phyloP scores from a whole-genome alignment of 2,888 invertebrate genomes.

The Camptogramma bilineatum region DNA sequence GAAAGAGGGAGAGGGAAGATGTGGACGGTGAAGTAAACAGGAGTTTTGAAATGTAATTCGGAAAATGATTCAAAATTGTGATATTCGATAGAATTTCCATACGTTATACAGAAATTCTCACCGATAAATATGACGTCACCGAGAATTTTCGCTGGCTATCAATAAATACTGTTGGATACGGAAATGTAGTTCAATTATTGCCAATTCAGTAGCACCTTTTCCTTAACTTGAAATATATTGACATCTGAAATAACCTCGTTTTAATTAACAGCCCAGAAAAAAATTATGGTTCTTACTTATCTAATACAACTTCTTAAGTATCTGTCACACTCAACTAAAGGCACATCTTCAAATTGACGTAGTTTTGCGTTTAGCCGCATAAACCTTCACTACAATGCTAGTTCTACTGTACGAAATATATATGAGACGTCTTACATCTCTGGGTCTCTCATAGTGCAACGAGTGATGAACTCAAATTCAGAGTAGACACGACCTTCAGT shows the following conservation, averaged over 20 bases:
- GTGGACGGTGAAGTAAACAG: slow-evolving; percentile 43
- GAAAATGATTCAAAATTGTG: not conserved
- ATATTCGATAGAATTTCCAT: not conserved
- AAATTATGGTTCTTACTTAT: no score
- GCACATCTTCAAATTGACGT: no score
- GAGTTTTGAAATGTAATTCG: slow-evolving; percentile 44
- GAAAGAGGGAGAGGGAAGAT: slow-evolving; percentile 37
- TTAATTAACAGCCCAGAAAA: not conserved
- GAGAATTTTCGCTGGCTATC: not conserved
- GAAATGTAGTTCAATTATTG: not conserved
- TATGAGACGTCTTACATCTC: no score
- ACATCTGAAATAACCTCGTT: not conserved
- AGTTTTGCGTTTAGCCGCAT: no score
- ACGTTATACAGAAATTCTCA: not conserved
- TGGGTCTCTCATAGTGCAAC: no score
- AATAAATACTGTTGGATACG: not conserved
- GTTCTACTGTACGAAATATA: no score
- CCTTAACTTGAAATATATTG: not conserved
- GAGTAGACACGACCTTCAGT: no score
- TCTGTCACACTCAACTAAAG: no score
- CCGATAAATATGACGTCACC: not conserved
- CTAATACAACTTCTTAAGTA: no score
- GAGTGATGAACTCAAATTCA: no score
- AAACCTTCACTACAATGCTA: no score
- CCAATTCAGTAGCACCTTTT: not conserved